These are phyloP conservation scores for Chloropsis cyanopogon DNA, from an alignment of 2,113 vertebrate species.

Conservation along the genomic window DNA sequence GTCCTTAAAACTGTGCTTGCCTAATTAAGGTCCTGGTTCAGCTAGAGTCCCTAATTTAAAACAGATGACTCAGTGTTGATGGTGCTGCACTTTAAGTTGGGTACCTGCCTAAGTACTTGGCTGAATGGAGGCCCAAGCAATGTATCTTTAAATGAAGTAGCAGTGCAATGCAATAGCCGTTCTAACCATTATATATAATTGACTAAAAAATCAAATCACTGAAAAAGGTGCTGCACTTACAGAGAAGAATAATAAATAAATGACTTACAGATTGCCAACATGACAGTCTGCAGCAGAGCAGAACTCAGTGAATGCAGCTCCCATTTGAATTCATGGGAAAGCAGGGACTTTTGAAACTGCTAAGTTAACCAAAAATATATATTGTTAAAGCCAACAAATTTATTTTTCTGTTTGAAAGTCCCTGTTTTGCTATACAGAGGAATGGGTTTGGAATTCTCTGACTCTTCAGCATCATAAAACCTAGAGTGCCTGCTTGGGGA, in stretches of 20 bases:
- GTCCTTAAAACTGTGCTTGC: conserved; percentile 1
- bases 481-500: conserved; percentile 59
- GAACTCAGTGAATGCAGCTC: conserved; percentile 44
- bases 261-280: conserved; percentile 18
- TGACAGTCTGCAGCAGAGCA: conserved; percentile 33
- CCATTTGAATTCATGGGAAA: conserved; percentile 63
- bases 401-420: conserved; percentile 57
- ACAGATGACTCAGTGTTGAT: conserved; percentile 30
- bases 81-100: conserved; percentile 34
- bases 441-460: conserved; percentile 38
- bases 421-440: conserved; percentile 55
- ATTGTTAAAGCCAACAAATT: conserved; percentile 62
- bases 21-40: conserved; percentile 16
- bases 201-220: conserved; percentile 49
- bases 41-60: conserved; percentile 31
- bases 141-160: conserved; percentile 26
- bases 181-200: conserved; percentile 43
- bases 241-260: conserved; percentile 52
- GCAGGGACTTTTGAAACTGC: conserved; percentile 57
- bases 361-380: conserved; percentile 65
- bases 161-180: background rate
- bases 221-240: conserved; percentile 29
- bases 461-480: conserved; percentile 58
- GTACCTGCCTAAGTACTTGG: conserved; percentile 47
- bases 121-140: background rate